A percentile compares a stretch with the other conserved stretches of the same genome.
Evolutionary conservation across 1,140 invertebrate genomes (phyloP).

Genomic region (Episyrphus balteatus): DNA sequence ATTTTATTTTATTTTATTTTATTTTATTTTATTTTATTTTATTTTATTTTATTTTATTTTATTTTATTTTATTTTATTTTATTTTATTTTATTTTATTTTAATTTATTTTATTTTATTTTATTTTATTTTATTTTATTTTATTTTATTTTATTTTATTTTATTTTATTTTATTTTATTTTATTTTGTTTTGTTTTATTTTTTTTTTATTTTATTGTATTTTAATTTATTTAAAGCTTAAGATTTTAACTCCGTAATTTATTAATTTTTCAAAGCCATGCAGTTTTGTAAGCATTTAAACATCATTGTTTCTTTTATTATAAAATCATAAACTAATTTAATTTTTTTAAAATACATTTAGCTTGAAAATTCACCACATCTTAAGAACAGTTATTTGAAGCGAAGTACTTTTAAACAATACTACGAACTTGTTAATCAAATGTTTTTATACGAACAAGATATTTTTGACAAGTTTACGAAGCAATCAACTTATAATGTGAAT

Average conservation of each 20-base stretch:
- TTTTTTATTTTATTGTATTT: conserved; percentile 1
- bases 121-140: too few species aligned
- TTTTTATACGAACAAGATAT: conserved; percentile 63
- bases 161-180: background rate
- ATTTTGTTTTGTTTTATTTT: background rate
- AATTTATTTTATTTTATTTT: too few species aligned
- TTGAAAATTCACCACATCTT: conserved; percentile 50
- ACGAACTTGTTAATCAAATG: conserved; percentile 59
- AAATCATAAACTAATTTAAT: background rate
- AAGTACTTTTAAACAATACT: conserved; percentile 63
- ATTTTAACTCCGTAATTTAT: too few species aligned
- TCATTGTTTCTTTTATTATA: background rate
- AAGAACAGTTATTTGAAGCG: conserved; percentile 61
- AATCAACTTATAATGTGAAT: conserved; percentile 43
- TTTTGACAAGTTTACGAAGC: conserved; percentile 50
- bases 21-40: too few species aligned
- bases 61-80: too few species aligned
- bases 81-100: too few species aligned
- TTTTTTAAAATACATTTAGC: conserved; percentile 13
- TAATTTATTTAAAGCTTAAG: too few species aligned
- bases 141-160: conserved; percentile 1
- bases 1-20: too few species aligned
- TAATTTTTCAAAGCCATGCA: too few species aligned
- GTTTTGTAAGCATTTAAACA: too few species aligned
- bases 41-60: too few species aligned